Evolutionary conservation across 2,888 invertebrate species (phyloP).

Genomic region (Drosophila stalkeri): DNA sequence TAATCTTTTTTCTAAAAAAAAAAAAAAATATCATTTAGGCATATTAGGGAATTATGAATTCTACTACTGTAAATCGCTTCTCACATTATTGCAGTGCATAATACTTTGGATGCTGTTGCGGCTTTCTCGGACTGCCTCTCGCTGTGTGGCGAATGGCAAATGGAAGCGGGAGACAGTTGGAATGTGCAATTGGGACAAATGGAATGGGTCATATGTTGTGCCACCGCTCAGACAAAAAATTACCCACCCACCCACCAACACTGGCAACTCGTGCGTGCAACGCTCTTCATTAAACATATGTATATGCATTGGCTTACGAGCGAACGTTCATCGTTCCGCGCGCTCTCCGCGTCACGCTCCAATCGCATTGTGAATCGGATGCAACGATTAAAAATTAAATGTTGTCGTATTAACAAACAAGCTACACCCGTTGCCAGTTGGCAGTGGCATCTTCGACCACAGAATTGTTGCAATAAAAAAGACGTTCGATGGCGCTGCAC

Average conservation of each 20-base stretch:
- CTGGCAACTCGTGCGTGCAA: slow-evolving; percentile 59
- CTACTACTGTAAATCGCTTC: not conserved
- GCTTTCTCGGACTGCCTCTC: slow-evolving; percentile 20
- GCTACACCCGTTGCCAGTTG: slow-evolving; percentile 45
- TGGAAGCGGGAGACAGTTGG: slow-evolving; percentile 1
- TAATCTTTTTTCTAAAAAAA: too few relatives aligned
- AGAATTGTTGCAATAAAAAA: slow-evolving; percentile 27
- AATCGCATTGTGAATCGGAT: slow-evolving; percentile 54
- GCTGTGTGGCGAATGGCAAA: slow-evolving; percentile 19
- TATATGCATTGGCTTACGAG: slow-evolving; percentile 62
- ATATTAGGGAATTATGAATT: too few relatives aligned
- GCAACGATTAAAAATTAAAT: slow-evolving; percentile 80
- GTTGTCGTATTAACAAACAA: slow-evolving; percentile 79
- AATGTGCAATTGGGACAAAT: slow-evolving; percentile 2
- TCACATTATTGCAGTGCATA: slow-evolving; percentile 24
- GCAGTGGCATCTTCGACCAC: slow-evolving; percentile 47
- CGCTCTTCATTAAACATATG: slow-evolving; percentile 75
- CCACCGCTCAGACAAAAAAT: not conserved
- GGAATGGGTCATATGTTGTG: not conserved
- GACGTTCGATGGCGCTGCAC: not conserved
- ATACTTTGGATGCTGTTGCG: slow-evolving; percentile 12
- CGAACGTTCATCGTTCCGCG: not conserved
- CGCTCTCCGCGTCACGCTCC: not conserved
- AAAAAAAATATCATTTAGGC: too few relatives aligned
- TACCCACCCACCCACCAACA: slow-evolving; percentile 3